Evolutionary conservation across 2,113 vertebrate genomes (phyloP).

Genomic region (Apodemus sylvaticus): DNA sequence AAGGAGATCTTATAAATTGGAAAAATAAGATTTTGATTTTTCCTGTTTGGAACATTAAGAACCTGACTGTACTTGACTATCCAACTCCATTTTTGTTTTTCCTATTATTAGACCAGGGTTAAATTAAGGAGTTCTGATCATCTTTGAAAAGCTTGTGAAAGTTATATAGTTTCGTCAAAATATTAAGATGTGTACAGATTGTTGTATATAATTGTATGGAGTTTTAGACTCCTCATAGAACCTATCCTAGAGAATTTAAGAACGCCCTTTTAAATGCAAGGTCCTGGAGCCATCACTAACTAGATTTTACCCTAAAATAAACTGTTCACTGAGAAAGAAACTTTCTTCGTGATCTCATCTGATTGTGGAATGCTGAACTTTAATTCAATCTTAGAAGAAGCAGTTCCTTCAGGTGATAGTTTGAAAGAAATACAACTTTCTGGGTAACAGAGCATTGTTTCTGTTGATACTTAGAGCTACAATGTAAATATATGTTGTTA

Average conservation of each 20-base stretch:
- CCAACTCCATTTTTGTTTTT: background rate
- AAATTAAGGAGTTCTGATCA: background rate
- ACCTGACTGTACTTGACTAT: background rate
- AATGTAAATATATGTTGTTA: background rate
- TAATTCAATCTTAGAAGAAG: constrained; percentile 43
- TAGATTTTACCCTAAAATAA: constrained; percentile 47
- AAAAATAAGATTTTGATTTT: constrained; percentile 42
- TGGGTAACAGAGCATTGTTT: background rate
- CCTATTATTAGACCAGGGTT: background rate
- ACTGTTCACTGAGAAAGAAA: background rate
- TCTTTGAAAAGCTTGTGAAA: constrained; percentile 47
- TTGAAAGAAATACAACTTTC: constrained; percentile 22
- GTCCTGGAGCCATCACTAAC: background rate
- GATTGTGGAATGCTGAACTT: background rate
- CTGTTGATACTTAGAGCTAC: constrained; percentile 22
- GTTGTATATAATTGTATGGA: background rate
- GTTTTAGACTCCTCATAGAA: constrained; percentile 24
- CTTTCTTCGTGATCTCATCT: constrained; percentile 32
- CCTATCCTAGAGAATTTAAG: constrained; percentile 2
- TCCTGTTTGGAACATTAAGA: background rate
- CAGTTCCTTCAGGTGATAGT: background rate
- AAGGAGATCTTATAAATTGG: constrained; percentile 6
- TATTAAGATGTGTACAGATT: background rate
- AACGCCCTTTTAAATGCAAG: background rate
- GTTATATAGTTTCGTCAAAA: background rate